Base-by-base conservation (phyloP, 2,113 vertebrate genomes). In the Leptosomus discolor region DNA sequence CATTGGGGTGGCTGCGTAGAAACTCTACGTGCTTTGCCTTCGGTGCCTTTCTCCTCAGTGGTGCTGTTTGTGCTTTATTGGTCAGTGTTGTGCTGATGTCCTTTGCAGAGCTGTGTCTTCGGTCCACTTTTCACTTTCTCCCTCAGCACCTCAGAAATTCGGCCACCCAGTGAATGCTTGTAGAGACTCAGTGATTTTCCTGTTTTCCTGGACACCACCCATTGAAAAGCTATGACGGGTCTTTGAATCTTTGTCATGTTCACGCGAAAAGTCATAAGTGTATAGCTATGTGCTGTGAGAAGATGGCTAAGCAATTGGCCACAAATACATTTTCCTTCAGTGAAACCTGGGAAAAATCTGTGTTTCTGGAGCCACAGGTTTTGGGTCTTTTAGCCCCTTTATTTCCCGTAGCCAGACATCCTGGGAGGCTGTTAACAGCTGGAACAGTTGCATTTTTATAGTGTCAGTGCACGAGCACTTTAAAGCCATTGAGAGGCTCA, bases 391-490 rank as follows among this genome's bases (percentile, higher is more conserved):
- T 43, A 41, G 74, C 32, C 26, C 18, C 27, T 78, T 88, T 71
- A 13, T 81, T 89, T 95, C 50, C 53, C 21, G 10, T 20, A 69
- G 65, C 67, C 22, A 30, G 48, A 41, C 26, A 36, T 75, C 68
- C 26, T 5, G 2, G 46, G 86, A 78, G 84, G 46, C 83, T 91
- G 58, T 65, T 92, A 86, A 81, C 86, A 96, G 80, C 73, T 92
- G 88, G n/a, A 97, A 58, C 86, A 88, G 92, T 91, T 93, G 90
- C 50, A 36, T 93, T 92, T 94, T 94, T 88, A 74, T 56, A 37
- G 46, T 90, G 71, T 76, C 85, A 85, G 5, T 63, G 82, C 45
- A 69, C 2, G 32, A 96, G 63, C 82, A 64, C 71, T 97, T 96
- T 81, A 96, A 97, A 96, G 68, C 85, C 82, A 68, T 94, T 92